Base-by-base conservation (phyloP, 2,113 vertebrate species). In the Motacilla tschutschensis region DNA sequence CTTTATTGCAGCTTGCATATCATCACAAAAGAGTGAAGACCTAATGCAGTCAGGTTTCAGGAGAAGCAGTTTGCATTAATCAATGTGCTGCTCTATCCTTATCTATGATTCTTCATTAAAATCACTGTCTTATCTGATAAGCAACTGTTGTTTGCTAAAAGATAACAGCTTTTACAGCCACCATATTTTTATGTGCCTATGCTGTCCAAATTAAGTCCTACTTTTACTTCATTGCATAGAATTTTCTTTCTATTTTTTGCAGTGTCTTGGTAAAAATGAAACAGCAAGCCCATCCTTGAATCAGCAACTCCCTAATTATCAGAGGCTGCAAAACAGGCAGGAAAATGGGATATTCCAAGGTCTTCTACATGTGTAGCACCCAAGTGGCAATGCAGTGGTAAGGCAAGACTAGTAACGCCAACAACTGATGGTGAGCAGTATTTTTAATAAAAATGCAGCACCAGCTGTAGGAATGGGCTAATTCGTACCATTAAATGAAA, bases 71-170 rank as follows among this genome's bases (percentile, higher is more conserved):
- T 59, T 40, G 19, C 57, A 85, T 95, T 85, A 89, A 88, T 95
- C 93, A 92, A 33, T 43, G 38, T 28, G n/a, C 58, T 92, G 55
- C 64, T 74, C 28, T 66, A 41, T 31, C 62, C 92, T 94, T 94
- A 86, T 90, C 87, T 87, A 71, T 60, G 72, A 92, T 93, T 94
- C 79, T 93, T 95, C 88, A 95, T 88, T 94, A 96, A 95, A 95
- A 92, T 80, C 10, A 11, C 70, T 89, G 83, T 94, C 94, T 94
- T 95, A 82, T 88, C 92, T 95, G 62, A 93, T 80, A 82, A 94
- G 69, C 7, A 10, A 66, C 78, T 85, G 41, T 67, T 91, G 89
- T 90, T 94, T 91, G 54, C 70, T 92, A 63, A 92, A 92, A 87
- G 74, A 53, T 83, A 93, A 94, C 25, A 25, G 6, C 41, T 72